phyloP scores from a whole-genome alignment of 2,888 invertebrate genomes.

The Helleia helle region DNA sequence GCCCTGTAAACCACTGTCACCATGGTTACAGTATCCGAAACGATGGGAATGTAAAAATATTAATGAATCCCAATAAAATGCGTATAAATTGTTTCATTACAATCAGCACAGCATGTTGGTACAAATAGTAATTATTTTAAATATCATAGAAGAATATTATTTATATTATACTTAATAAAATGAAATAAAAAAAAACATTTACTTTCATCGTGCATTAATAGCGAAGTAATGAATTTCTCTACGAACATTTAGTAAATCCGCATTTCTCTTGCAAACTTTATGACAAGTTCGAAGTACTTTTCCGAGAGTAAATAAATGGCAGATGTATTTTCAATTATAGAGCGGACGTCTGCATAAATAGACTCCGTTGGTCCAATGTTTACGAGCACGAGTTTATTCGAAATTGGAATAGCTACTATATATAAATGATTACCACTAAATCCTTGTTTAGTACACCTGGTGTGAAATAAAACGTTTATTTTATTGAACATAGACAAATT shows the following conservation, averaged over 20 bases:
- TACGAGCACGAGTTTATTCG: constrained; percentile 24
- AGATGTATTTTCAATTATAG: constrained; percentile 41
- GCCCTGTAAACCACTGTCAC: no score
- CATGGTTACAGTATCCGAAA: no score
- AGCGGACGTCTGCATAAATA: constrained; percentile 25
- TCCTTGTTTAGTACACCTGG: neutral
- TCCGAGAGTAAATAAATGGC: constrained; percentile 28
- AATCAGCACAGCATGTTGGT: no score
- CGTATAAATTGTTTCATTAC: no score
- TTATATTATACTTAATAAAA: no score
- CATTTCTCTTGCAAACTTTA: constrained; percentile 8
- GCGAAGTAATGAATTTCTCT: neutral
- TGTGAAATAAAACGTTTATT: neutral
- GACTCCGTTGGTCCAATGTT: neutral
- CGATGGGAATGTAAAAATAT: no score
- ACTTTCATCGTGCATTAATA: neutral
- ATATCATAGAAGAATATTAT: no score
- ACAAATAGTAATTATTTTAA: no score
- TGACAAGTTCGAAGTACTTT: constrained; percentile 20
- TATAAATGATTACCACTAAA: neutral
- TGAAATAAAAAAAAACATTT: no score
- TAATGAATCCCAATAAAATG: no score
- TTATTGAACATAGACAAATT: constrained; percentile 1
- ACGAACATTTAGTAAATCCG: neutral
- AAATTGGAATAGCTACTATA: neutral